These are phyloP conservation scores for Premnoplex brunnescens DNA, from an alignment of 2,797 vertebrate species.

Conservation along the genomic window DNA sequence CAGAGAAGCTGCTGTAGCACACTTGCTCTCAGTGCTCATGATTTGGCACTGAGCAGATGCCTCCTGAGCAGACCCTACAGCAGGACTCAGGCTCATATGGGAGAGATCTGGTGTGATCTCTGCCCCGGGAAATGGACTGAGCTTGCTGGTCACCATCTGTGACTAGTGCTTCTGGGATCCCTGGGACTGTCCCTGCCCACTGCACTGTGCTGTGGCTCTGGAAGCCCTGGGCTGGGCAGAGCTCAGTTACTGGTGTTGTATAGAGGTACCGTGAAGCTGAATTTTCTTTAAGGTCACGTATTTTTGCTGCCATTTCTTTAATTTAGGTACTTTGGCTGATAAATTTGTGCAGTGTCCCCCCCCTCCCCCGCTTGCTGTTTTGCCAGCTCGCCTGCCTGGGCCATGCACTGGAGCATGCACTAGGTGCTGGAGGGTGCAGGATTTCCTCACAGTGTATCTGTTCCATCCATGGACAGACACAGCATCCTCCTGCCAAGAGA, in stretches of 20 bases:
- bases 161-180: neutral
- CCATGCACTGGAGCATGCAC: rapidly evolving
- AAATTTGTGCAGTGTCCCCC: neutral
- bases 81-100: neutral
- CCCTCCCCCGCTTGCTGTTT: neutral
- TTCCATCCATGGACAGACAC: neutral
- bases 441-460: neutral
- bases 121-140: neutral
- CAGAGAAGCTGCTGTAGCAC: neutral
- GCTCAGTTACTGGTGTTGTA: neutral
- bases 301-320: neutral
- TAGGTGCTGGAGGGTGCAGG: neutral
- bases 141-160: neutral
- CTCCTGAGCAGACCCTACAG: neutral
- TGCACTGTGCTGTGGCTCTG: rapidly evolving
- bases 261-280: neutral
- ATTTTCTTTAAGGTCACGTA: neutral
- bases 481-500: neutral
- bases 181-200: neutral
- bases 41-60: neutral
- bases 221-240: neutral
- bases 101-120: neutral
- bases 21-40: rapidly evolving
- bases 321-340: neutral
- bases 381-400: neutral